phyloP scores from a whole-genome alignment of 2,113 vertebrate species.

The Hippocampus abdominalis region DNA sequence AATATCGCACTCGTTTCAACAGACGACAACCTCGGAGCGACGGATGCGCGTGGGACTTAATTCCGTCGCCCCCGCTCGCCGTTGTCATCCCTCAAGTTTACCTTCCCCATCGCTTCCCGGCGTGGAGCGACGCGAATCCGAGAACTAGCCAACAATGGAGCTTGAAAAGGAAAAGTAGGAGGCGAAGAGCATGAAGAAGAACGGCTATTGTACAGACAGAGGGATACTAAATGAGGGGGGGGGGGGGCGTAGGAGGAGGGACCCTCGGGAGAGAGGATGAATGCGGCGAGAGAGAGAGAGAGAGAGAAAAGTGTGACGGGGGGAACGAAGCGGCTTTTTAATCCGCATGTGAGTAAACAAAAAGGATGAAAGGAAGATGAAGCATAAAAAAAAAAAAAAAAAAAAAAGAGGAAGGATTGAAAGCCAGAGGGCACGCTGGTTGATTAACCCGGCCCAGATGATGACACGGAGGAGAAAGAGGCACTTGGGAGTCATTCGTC shows the following conservation, averaged over 20 bases:
- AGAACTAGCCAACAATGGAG: neutral
- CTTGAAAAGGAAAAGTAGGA: slow-evolving; percentile 10
- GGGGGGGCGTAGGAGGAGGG: slow-evolving; percentile 13
- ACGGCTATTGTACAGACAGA: slow-evolving; percentile 38
- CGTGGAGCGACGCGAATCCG: neutral
- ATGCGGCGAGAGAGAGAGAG: slow-evolving; percentile 16
- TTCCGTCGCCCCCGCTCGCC: neutral
- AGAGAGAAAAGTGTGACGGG: slow-evolving; percentile 44
- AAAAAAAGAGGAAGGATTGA: slow-evolving; percentile 10
- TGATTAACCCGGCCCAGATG: slow-evolving; percentile 14
- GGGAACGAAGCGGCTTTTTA: slow-evolving; percentile 38
- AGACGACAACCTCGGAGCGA: neutral
- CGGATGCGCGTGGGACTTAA: neutral
- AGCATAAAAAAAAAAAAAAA: neutral
- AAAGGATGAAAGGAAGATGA: slow-evolving; percentile 33
- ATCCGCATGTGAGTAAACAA: slow-evolving; percentile 42
- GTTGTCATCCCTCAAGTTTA: slow-evolving; percentile 49
- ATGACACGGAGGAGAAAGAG: neutral
- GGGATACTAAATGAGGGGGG: slow-evolving; percentile 29
- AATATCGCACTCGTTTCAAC: neutral
- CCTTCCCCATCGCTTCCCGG: slow-evolving; percentile 19
- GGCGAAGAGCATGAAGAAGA: slow-evolving; percentile 36
- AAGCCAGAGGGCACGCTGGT: slow-evolving; percentile 19
- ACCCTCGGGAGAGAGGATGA: slow-evolving; percentile 44
- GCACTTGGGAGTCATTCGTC: neutral